Evolutionary conservation across 1,140 invertebrate species (phyloP).

Genomic region (Lepidurus apus): DNA sequence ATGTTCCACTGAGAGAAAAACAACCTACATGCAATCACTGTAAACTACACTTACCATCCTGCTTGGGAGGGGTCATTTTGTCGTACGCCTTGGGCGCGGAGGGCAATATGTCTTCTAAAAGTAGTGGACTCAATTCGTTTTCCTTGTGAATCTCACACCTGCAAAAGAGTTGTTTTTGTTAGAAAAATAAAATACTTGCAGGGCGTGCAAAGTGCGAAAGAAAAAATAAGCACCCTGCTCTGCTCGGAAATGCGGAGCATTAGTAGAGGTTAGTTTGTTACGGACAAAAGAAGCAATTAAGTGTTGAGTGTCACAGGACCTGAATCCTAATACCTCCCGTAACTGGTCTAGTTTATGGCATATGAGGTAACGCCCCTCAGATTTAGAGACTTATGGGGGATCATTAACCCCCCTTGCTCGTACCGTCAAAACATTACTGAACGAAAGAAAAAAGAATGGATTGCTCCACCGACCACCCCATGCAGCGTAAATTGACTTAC

Average conservation of each 20-base stretch:
- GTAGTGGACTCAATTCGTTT: conserved; percentile 34
- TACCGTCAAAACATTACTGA: background rate
- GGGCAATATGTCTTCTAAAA: conserved; percentile 70
- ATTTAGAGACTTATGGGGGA: background rate
- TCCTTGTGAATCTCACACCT: background rate
- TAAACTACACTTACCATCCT: conserved; percentile 60
- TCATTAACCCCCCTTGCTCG: background rate
- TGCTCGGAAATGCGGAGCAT: background rate
- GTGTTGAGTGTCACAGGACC: background rate
- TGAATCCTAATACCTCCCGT: too few relatives aligned
- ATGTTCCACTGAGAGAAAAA: conserved; percentile 31
- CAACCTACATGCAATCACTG: conserved; percentile 27
- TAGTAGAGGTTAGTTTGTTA: background rate
- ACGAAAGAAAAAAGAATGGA: background rate
- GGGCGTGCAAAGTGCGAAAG: background rate
- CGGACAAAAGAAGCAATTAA: background rate
- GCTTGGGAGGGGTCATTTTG: conserved; percentile 81
- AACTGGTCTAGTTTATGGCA: too few relatives aligned
- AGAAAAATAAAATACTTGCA: background rate
- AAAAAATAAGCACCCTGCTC: background rate
- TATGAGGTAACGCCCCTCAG: background rate
- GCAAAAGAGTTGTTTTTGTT: background rate
- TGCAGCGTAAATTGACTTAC: background rate
- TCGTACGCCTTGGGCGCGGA: conserved; percentile 77
- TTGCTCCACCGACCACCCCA: background rate